phyloP scores from a whole-genome alignment of 1,140 invertebrate genomes.

The Mesaphorura yosii region DNA sequence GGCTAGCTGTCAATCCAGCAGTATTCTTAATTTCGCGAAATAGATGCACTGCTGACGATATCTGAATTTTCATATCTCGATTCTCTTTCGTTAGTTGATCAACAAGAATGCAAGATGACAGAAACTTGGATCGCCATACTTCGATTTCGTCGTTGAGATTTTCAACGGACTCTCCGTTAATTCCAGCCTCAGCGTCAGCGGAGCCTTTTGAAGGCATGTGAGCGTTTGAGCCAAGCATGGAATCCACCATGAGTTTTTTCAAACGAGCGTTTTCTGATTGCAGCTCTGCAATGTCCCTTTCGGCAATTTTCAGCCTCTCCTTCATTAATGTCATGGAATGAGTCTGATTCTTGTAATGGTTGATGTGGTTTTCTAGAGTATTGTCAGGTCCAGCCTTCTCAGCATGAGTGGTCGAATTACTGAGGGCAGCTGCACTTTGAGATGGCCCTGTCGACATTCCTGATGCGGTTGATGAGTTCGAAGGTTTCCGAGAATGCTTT shows the following conservation, averaged over 20 bases:
- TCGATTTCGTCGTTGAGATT: constrained; percentile 26
- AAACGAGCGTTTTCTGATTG: constrained; percentile 24
- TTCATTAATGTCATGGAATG: constrained; percentile 22
- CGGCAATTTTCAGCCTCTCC: constrained; percentile 24
- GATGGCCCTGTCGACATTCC: neutral
- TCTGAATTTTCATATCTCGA: constrained; percentile 12
- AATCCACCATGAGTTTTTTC: constrained; percentile 28
- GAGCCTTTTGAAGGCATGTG: neutral
- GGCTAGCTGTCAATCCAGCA: constrained; percentile 10
- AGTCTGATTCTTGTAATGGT: neutral
- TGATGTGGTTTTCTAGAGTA: neutral
- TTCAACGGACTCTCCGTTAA: constrained; percentile 22
- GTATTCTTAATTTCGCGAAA: constrained; percentile 24
- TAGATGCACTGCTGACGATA: constrained; percentile 13
- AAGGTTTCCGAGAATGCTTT: neutral
- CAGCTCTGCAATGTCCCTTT: constrained; percentile 28
- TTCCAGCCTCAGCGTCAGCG: neutral
- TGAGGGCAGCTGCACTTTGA: neutral
- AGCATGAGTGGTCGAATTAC: neutral
- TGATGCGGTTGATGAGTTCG: neutral
- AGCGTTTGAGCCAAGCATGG: constrained; percentile 16
- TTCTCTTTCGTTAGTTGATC: constrained; percentile 28
- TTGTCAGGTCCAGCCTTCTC: neutral
- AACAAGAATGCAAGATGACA: constrained; percentile 29
- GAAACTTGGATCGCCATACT: constrained; percentile 31